Percentiles rank a stretch among this genome's conserved stretches.
phyloP scores from a whole-genome alignment of 1,140 invertebrate species.

The Cardiocondyla obscurior region DNA sequence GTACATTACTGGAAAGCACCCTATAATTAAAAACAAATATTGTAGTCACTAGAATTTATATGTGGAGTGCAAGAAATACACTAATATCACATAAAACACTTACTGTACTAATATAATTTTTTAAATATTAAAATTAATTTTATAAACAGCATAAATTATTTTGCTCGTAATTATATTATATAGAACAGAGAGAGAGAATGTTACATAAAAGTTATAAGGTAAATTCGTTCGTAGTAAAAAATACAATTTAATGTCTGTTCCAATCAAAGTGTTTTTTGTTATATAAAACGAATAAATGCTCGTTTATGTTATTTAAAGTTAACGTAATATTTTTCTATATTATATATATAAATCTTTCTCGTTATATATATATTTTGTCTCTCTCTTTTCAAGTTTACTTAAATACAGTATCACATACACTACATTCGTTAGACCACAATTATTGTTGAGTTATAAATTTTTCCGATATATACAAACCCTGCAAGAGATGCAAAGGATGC shows the following conservation, averaged over 20 bases:
- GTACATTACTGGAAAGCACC: no score
- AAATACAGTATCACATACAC: constrained; percentile 46
- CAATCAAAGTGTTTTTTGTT: constrained; percentile 1
- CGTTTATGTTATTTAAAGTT: neutral
- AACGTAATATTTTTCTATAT: neutral
- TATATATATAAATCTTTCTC: neutral
- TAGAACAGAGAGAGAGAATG: neutral
- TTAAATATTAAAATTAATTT: neutral
- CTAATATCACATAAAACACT: neutral
- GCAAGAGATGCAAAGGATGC: constrained; percentile 54
- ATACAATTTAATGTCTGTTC: neutral
- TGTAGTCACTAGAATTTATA: neutral
- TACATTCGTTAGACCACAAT: constrained; percentile 45
- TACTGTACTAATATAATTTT: neutral
- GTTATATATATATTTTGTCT: constrained; percentile 30
- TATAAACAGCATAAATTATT: constrained; percentile 13
- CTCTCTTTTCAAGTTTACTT: neutral
- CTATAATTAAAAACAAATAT: constrained; percentile 2
- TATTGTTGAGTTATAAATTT: constrained; percentile 29
- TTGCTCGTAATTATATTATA: neutral
- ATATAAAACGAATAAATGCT: neutral
- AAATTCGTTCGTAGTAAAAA: neutral
- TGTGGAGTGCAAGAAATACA: neutral
- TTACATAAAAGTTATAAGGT: neutral
- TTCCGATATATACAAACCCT: constrained; percentile 43